A percentile compares a stretch with the other conserved stretches of the same genome.
phyloP scores from a whole-genome alignment of 2,888 invertebrate genomes.

The Nemoura dubitans region DNA sequence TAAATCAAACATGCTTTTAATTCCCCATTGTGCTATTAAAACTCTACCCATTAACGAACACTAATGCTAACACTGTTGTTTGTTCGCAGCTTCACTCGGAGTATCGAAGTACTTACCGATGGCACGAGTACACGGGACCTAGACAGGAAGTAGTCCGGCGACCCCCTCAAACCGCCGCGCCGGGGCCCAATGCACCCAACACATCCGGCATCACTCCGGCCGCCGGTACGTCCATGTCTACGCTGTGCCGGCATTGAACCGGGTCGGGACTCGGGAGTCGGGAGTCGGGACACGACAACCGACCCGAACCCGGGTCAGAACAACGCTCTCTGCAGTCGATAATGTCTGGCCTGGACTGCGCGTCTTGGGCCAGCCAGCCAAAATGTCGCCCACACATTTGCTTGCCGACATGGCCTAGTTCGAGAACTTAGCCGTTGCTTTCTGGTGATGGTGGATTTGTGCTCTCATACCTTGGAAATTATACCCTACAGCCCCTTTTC shows the following conservation, averaged over 20 bases:
- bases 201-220: constrained; percentile 45
- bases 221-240: constrained; percentile 19
- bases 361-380: background rate
- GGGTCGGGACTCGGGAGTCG: background rate
- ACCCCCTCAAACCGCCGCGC: constrained; percentile 49
- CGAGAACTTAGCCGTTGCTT: no score
- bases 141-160: constrained; percentile 69
- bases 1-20: no score
- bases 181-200: constrained; percentile 42
- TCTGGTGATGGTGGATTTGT: no score
- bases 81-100: constrained; percentile 85
- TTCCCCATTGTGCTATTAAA: no score
- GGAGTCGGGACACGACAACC: no score
- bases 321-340: background rate
- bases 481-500: no score
- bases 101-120: constrained; percentile 93
- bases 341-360: background rate
- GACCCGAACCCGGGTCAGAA: no score
- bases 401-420: background rate
- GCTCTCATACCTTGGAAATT: no score
- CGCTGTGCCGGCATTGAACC: background rate
- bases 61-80: background rate
- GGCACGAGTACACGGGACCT: constrained; percentile 88
- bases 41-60: background rate
- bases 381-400: background rate